These are phyloP conservation scores for Solenodon paradoxus DNA, from an alignment of 2,113 vertebrate genomes.

Conservation along the genomic window DNA sequence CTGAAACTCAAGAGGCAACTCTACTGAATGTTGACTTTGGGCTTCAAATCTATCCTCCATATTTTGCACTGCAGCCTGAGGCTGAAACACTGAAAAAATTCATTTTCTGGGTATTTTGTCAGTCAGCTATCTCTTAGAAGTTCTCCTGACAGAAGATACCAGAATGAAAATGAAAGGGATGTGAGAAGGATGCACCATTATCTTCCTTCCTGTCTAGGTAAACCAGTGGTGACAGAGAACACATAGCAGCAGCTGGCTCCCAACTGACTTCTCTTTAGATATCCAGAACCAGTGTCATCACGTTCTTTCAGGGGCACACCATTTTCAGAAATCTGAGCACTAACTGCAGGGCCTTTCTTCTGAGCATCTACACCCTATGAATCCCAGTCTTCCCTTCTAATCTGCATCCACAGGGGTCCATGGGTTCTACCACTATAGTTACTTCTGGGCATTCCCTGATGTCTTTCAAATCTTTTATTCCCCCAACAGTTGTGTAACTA, in stretches of 20 bases:
- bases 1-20: accelerated
- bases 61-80: neutral
- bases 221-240: too few species aligned
- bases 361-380: accelerated
- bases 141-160: too few species aligned
- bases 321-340: neutral
- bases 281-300: neutral
- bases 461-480: neutral
- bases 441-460: neutral
- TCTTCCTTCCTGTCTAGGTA: neutral
- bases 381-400: neutral
- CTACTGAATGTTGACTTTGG: neutral
- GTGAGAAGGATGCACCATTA: too few species aligned
- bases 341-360: neutral
- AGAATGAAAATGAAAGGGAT: neutral
- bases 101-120: neutral
- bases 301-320: accelerated
- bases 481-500: neutral
- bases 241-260: too few species aligned
- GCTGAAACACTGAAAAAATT: neutral
- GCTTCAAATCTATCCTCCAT: neutral
- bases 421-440: neutral
- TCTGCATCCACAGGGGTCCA: too few species aligned
- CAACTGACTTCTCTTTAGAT: neutral
- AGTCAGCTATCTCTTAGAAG: neutral